Evolutionary conservation across 2,888 invertebrate species (phyloP).

Genomic region (Toxonevra muliebris): DNA sequence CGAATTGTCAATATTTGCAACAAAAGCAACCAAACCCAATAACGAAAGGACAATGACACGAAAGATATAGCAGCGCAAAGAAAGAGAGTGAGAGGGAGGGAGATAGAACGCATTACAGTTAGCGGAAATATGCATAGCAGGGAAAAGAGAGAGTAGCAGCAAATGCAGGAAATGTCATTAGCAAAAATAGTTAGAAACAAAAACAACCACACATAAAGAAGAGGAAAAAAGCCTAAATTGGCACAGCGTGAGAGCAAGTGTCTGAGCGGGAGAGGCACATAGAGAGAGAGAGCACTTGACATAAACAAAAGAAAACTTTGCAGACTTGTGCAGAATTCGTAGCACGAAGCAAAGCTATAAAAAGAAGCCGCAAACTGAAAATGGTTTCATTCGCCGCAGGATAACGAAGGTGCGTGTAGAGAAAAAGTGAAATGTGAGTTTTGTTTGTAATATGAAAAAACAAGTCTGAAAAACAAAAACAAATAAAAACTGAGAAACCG

Average conservation of each 20-base stretch:
- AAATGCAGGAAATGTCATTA: conserved; percentile 9
- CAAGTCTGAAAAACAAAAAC: conserved; percentile 9
- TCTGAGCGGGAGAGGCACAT: neutral
- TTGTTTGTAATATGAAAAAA: conserved; percentile 11
- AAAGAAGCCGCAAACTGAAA: conserved; percentile 52
- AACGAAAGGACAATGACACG: conserved; percentile 16
- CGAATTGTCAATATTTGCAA: conserved; percentile 13
- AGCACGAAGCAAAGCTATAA: conserved; percentile 53
- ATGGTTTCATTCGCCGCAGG: conserved; percentile 58
- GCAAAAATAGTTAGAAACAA: neutral
- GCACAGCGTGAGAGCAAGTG: neutral
- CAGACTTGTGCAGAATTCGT: conserved; percentile 39
- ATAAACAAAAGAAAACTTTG: conserved; percentile 2
- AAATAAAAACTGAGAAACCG: conserved; percentile 43
- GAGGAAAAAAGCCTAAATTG: neutral
- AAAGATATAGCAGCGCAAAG: too few species aligned
- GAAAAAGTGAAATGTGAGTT: conserved; percentile 3
- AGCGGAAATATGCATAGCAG: too few species aligned
- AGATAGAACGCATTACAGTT: too few species aligned
- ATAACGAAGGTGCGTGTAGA: conserved; percentile 44
- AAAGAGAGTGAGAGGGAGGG: too few species aligned
- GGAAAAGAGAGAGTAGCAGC: neutral
- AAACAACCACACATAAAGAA: neutral
- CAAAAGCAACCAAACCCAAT: neutral
- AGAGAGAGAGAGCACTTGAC: conserved; percentile 18